Evolutionary conservation across 2,113 vertebrate species (phyloP), one percentile per base, ranked within the genome.

Genomic region (Toxotes chatareus): DNA sequence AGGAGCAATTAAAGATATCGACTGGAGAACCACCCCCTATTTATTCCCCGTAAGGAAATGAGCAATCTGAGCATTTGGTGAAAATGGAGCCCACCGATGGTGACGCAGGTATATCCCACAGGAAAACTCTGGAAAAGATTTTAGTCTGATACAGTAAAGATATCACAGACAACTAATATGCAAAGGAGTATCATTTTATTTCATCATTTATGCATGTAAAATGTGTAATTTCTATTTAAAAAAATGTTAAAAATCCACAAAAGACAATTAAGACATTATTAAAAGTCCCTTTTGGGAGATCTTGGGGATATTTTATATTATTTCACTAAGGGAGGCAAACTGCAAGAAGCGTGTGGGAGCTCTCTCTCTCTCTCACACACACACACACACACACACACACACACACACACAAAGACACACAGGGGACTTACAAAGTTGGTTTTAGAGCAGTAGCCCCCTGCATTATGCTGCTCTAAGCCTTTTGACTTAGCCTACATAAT

Each of bases 1-100:
- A 76, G 61, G 91, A 92, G 87, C 93, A 93, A 93, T 93, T 94
- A 92, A 94, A 91, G 79, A 73, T 88, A 89, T 93, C 80, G 88
- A 92, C 90, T 64, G 76, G 67, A 86, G 88, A 86, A 86, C 64
- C 79, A 70, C 40, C 80, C 68, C 59, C 86, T 68, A 65, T 85
- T 79, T 92, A 80, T 87, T 49, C 61, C 61, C 71, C 61, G 53
- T 55, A 85, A 88, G 79, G 63, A 76, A 88, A 89, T 79, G 65
- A 81, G 67, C 67, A 71, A 67, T n/a, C 36, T 32, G 74, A 82
- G 68, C 49, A 6, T 79, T 79, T 80, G 51, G 53, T 42, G 61
- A 61, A 61, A 85, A 79, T 68, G 72, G 74, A 89, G 72, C 69
- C 65, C 5, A 36, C 3, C 75, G 76, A 32, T 57, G 12, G 53